phyloP scores from a whole-genome alignment of 2,888 invertebrate species.

The Candidula unifasciata region DNA sequence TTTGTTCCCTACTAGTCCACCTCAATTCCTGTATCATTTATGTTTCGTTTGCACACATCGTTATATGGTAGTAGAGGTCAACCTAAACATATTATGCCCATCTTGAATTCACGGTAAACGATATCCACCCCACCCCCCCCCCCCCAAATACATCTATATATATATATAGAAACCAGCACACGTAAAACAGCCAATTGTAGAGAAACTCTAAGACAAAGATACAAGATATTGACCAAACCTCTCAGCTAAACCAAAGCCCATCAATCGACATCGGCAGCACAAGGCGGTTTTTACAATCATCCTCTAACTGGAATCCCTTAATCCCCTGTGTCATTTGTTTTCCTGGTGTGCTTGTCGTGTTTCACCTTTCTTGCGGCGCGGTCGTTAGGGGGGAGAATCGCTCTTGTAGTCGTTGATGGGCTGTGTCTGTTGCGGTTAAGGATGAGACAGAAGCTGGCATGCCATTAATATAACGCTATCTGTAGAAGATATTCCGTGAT shows the following conservation, averaged over 20 bases:
- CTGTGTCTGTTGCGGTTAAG: neutral
- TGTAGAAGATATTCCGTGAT: neutral
- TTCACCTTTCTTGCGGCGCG: neutral
- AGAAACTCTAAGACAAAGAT: neutral
- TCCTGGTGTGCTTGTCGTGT: neutral
- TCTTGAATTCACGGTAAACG: too few species aligned
- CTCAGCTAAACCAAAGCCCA: constrained; percentile 18
- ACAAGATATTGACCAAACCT: neutral
- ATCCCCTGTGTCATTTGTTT: constrained; percentile 24
- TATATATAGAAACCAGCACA: too few species aligned
- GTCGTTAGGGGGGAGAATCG: neutral
- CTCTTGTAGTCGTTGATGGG: neutral
- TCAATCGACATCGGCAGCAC: neutral
- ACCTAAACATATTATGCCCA: too few species aligned
- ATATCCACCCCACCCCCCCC: too few species aligned
- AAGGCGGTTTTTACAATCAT: neutral
- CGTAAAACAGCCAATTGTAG: too few species aligned
- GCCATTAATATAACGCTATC: neutral
- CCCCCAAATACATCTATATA: too few species aligned
- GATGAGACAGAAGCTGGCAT: neutral
- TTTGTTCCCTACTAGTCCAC: too few species aligned
- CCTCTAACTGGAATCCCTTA: neutral
- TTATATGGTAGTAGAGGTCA: too few species aligned
- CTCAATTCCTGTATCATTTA: too few species aligned
- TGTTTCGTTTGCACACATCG: too few species aligned